These are phyloP conservation scores for Sitobion miscanthi DNA, from an alignment of 1,140 invertebrate species.

Conservation along the genomic window DNA sequence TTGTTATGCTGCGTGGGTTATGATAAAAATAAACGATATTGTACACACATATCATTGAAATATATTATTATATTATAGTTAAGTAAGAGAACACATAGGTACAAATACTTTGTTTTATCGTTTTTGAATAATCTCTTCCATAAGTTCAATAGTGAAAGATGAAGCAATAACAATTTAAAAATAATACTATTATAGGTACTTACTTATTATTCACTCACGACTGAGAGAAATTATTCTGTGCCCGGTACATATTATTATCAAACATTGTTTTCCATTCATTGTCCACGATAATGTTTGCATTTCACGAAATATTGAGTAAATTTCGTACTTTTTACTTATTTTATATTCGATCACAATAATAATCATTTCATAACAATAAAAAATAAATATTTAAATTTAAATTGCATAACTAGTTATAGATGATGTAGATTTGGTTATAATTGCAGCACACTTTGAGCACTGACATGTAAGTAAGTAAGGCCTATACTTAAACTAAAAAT, in stretches of 20 bases:
- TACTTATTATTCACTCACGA: neutral
- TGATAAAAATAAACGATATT: no score
- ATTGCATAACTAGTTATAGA: neutral
- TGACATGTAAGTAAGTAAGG: neutral
- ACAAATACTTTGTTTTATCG: neutral
- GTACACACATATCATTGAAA: no score
- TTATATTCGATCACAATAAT: neutral
- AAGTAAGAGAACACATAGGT: neutral
- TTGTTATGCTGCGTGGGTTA: no score
- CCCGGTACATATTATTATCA: neutral
- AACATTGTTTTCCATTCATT: neutral
- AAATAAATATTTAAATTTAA: neutral
- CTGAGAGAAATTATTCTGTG: neutral
- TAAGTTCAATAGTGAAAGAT: neutral
- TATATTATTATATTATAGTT: neutral
- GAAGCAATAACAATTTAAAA: neutral
- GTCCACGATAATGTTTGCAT: neutral
- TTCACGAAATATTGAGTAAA: neutral
- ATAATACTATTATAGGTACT: neutral
- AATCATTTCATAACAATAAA: neutral
- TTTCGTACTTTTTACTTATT: neutral
- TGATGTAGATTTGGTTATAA: neutral
- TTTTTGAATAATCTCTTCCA: neutral
- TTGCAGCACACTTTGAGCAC: neutral
- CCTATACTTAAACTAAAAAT: no score